phyloP scores from a whole-genome alignment of 53 echinoderm and acorn worm species.

The Arbacia lixula region DNA sequence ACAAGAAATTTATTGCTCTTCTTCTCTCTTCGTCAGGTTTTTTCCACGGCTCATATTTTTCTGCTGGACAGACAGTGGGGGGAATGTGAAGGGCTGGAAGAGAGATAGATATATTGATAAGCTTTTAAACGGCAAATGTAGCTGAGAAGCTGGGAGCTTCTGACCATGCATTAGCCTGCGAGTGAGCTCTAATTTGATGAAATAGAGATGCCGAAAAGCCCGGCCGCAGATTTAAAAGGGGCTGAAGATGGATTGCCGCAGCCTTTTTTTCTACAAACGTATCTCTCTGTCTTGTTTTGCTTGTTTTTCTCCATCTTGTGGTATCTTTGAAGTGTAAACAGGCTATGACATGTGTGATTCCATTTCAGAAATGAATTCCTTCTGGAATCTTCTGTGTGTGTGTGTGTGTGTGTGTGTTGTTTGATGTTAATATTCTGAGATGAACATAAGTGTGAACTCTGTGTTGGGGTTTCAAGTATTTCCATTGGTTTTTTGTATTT shows the following conservation, averaged over 20 bases:
- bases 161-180: conserved; percentile 39
- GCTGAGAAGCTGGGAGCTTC: conserved; percentile 18
- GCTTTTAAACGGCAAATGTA: conserved; percentile 55
- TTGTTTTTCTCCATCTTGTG: too few species aligned
- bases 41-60: conserved; percentile 19
- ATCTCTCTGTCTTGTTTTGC: not conserved
- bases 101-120: conserved; percentile 32
- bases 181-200: conserved; percentile 55
- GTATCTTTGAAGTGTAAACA: conserved; percentile 8
- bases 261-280: conserved; percentile 6
- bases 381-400: too few species aligned
- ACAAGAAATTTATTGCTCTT: conserved; percentile 59
- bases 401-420: too few species aligned
- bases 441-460: too few species aligned
- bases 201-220: conserved; percentile 47
- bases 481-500: too few species aligned
- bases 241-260: not conserved
- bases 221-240: conserved; percentile 26
- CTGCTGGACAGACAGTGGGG: not conserved
- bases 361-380: too few species aligned
- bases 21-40: conserved; percentile 22
- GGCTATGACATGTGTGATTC: too few species aligned
- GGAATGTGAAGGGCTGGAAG: too few species aligned
- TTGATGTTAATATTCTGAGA: too few species aligned
- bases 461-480: too few species aligned